Base-by-base conservation (phyloP, 2,797 vertebrate genomes). In the Sparus aurata region DNA sequence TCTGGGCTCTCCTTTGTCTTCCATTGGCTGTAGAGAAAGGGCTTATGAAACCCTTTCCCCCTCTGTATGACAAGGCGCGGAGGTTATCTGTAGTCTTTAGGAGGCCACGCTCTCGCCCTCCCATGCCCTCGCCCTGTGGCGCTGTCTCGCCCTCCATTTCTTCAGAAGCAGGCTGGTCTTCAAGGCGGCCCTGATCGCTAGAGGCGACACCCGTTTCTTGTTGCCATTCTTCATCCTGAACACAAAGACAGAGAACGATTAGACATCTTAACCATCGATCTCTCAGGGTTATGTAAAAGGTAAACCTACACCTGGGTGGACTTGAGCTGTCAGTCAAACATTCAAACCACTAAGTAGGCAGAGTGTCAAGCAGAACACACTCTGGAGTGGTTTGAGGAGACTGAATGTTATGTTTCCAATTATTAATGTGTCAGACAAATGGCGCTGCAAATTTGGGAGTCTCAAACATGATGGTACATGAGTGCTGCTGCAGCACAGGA, bases 101-200 rank as follows among this genome's bases (percentile, higher is more conserved):
- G 89, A 85, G 27, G 85, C 63, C 0, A 59, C 1, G 34, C 82
- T 87, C 74, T 87, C 71, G 7, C 77, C 80, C 66, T 82, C 77
- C 84, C 85, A 58, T 2, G 63, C 69, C 55, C 70, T 77, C 0
- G 59, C 76, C 78, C 90, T 78, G 76, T 79, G 91, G 30, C 38
- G 80, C 46, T 43, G 80, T 54, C 87, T 91, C 63, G 6, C 30
- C 74, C 83, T 79, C 94, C 92, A 92, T 68, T 87, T 92, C 73
- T 92, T 52, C 2, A 94, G 85, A 77, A 94, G 86, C 69, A 86
- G 72, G 7, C 64, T 83, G n/a, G 82, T 89, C 64, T 73, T 88
- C 12, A 73, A 11, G 0, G 77, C 79, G 1, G 73, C 65, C 69
- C 73, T 23, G 41, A 71, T 45, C 0, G 46, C 73, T 0, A 23